Evolutionary conservation across 2,113 vertebrate species (phyloP).

Genomic region (Spizaetus ornatus): DNA sequence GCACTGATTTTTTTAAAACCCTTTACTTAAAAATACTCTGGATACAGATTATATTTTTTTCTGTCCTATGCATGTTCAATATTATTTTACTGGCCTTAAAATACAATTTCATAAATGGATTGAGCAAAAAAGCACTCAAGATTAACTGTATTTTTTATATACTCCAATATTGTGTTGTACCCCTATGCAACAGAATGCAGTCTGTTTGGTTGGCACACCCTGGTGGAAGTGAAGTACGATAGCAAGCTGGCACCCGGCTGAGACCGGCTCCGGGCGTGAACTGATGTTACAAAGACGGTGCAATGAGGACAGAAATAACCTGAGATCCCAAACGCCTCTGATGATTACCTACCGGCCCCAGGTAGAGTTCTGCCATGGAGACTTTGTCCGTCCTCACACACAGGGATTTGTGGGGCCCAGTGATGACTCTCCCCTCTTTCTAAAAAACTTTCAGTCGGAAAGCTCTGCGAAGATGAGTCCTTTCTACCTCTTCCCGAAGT

Average conservation of each 20-base stretch:
- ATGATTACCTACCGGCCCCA: fast-evolving
- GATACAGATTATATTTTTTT: neutral
- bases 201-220: slow-evolving; percentile 49
- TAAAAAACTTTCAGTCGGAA: neutral
- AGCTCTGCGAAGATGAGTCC: neutral
- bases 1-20: slow-evolving; percentile 28
- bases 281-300: neutral
- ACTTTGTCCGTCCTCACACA: fast-evolving
- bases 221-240: slow-evolving; percentile 17
- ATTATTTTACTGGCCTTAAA: slow-evolving; percentile 21
- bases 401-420: fast-evolving
- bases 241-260: neutral
- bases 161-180: neutral
- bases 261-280: neutral
- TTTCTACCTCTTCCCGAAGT: neutral
- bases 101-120: slow-evolving; percentile 27
- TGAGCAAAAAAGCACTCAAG: neutral
- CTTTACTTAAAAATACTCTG: slow-evolving; percentile 59
- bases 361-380: neutral
- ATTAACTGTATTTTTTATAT: neutral
- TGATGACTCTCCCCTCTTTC: neutral
- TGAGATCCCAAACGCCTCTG: neutral
- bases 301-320: neutral
- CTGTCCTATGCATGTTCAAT: neutral
- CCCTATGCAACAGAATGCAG: neutral